Conservation (phyloP, 2,888 invertebrate species). For the Dermolepida albohirtum region DNA sequence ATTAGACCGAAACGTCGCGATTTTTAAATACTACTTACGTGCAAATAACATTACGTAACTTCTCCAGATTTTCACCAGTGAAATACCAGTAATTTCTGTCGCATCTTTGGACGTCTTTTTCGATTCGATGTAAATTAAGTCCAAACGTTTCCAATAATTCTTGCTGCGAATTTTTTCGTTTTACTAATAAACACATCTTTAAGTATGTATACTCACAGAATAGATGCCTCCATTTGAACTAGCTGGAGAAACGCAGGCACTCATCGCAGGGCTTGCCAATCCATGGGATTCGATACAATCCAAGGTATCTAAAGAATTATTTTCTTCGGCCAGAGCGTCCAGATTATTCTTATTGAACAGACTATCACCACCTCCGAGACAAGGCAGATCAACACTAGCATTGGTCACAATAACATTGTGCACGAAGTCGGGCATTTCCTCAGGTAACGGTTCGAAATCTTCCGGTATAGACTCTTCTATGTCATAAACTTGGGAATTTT, state of each 20-base stretch:
- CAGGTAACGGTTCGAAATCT: slow-evolving; percentile 22
- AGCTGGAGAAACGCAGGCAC: slow-evolving; percentile 83
- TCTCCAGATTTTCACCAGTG: slow-evolving; percentile 88
- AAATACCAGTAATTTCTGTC: slow-evolving; percentile 96
- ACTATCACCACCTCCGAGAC: slow-evolving; percentile 47
- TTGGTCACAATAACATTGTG: slow-evolving; percentile 80
- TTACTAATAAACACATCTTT: no score
- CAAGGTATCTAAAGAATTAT: slow-evolving; percentile 65
- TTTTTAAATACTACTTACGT: slow-evolving; percentile 74
- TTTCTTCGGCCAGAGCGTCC: slow-evolving; percentile 73
- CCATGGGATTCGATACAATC: slow-evolving; percentile 66
- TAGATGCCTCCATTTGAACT: slow-evolving; percentile 93
- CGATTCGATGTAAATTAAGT: slow-evolving; percentile 92
- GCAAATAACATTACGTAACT: slow-evolving; percentile 94
- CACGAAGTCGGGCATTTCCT: slow-evolving; percentile 56
- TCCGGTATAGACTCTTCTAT: slow-evolving; percentile 9
- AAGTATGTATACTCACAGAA: slow-evolving; percentile 71
- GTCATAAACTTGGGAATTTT: not conserved
- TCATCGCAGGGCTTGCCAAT: slow-evolving; percentile 61
- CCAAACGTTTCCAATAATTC: slow-evolving; percentile 88
- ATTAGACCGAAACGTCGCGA: slow-evolving; percentile 44
- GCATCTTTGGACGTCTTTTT: slow-evolving; percentile 96
- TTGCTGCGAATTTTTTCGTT: slow-evolving; percentile 67
- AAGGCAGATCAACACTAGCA: slow-evolving; percentile 74
- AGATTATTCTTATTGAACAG: slow-evolving; percentile 60